Conservation (phyloP, 1,140 invertebrate species). For the Hyles vespertilio region DNA sequence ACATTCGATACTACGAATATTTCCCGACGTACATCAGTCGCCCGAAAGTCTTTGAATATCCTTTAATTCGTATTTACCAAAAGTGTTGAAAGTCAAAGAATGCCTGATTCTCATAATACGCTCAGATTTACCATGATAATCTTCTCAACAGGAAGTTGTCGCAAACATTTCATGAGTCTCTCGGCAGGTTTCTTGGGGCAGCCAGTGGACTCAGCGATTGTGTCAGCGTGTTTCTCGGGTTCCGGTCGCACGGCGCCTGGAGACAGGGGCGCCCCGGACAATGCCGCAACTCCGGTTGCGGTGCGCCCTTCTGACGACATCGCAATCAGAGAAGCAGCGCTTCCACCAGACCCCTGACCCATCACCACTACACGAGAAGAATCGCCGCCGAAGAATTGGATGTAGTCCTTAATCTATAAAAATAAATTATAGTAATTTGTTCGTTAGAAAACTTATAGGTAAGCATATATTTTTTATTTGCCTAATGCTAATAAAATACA, state of each 20-base stretch:
- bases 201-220: slow-evolving; percentile 73
- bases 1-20: no score
- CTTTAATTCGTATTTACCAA: no score
- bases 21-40: no score
- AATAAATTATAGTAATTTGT: not conserved
- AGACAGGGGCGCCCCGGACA: slow-evolving; percentile 82
- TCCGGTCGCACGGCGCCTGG: slow-evolving; percentile 78
- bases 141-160: slow-evolving; percentile 56
- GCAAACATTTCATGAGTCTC: slow-evolving; percentile 77
- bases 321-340: slow-evolving; percentile 77
- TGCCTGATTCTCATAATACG: not conserved
- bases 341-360: slow-evolving; percentile 84
- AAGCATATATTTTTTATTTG: no score
- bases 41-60: no score
- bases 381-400: slow-evolving; percentile 84
- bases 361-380: slow-evolving; percentile 79
- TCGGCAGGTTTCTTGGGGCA: slow-evolving; percentile 75
- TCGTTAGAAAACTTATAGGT: no score
- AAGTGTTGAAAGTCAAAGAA: no score
- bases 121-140: slow-evolving; percentile 42
- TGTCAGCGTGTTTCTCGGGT: slow-evolving; percentile 69
- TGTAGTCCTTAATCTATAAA: slow-evolving; percentile 79
- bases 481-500: no score
- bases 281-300: slow-evolving; percentile 78
- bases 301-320: slow-evolving; percentile 67